phyloP scores from a whole-genome alignment of 2,113 vertebrate species.

The Blennius ocellaris region DNA sequence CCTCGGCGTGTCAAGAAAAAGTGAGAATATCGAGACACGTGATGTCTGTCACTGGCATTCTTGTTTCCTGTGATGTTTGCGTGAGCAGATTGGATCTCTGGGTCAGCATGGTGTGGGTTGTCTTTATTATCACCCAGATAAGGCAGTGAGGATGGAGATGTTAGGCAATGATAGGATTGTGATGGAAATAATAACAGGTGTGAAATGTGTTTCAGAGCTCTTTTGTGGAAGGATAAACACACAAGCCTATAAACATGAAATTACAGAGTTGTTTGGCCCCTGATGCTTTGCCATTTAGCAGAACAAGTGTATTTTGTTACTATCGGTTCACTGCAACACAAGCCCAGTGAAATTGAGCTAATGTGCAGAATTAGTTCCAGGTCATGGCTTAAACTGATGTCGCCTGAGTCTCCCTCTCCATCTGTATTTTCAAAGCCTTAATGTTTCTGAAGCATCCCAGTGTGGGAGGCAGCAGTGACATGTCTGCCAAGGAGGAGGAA shows the following conservation, averaged over 20 bases:
- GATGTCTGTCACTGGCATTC: slow-evolving; percentile 50
- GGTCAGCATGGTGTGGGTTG: slow-evolving; percentile 48
- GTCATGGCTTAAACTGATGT: slow-evolving; percentile 59
- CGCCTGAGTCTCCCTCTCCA: slow-evolving; percentile 44
- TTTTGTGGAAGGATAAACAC: neutral
- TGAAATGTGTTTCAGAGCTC: neutral
- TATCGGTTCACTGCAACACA: slow-evolving; percentile 34
- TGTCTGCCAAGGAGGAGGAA: slow-evolving; percentile 21
- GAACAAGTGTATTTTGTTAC: neutral
- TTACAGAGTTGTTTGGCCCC: neutral
- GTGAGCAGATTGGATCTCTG: slow-evolving; percentile 56
- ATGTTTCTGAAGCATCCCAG: slow-evolving; percentile 44
- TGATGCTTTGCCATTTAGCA: slow-evolving; percentile 12
- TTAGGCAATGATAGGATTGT: slow-evolving; percentile 15
- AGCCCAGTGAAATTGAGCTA: slow-evolving; percentile 47
- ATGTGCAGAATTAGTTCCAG: slow-evolving; percentile 65
- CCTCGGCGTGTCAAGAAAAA: slow-evolving; percentile 12
- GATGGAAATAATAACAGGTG: slow-evolving; percentile 31
- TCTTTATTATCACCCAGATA: slow-evolving; percentile 58
- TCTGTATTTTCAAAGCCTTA: slow-evolving; percentile 56
- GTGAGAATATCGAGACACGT: slow-evolving; percentile 5
- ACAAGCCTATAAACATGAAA: slow-evolving; percentile 8
- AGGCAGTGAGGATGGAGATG: slow-evolving; percentile 12
- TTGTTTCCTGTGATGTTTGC: slow-evolving; percentile 51
- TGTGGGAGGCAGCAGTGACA: slow-evolving; percentile 48